Evolutionary conservation across 2,797 vertebrate genomes (phyloP), one percentile per base, ranked within the genome.

Genomic region (Myotis myotis): DNA sequence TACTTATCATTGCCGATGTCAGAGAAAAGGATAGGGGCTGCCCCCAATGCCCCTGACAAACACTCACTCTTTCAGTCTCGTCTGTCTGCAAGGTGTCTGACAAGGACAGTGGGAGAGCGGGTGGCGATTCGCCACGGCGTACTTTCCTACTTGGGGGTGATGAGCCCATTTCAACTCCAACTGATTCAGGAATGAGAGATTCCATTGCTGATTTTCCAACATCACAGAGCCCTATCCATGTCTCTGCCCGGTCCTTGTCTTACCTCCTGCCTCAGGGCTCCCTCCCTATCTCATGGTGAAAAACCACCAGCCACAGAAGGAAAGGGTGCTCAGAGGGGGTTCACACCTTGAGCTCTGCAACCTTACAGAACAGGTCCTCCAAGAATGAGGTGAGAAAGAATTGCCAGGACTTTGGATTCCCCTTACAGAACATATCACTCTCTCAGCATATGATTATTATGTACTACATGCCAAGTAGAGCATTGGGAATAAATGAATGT

Each of bases 41-140:
- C 51, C 20, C n/a, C 28, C 36, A 2, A 2, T 3, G 30, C 28
- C 33, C 5, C 66, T 0, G 60, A 20, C n/a, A 83, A 78, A 62
- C 5, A 0, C 20, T 72, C 38, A 0, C 20, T 68, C 38, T 44
- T 70, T 38, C n/a, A 13, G 4, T 2, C 41, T 22, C 22, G 0
- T 38, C 70, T 62, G 70, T 47, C 79, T 60, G 22, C 28, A 23
- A 8, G 82, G 20, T 72, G 72, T 71, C 83, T 60, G 36, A 81
- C 70, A 75, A 38, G 74, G 82, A 64, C 80, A 49, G 60, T 4
- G 16, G 55, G 36, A 49, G 49, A 11, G 47, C 5, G 41, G 55
- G n/a, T 20, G n/a, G 70, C 2, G 8, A 9, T 5, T 5, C 0
- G 0, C 5, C 0, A 6, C 4, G 2, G 44, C 6, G 19, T 6